These are phyloP conservation scores for Clarias magur DNA, from an alignment of 2,113 vertebrate species.

Conservation along the genomic window DNA sequence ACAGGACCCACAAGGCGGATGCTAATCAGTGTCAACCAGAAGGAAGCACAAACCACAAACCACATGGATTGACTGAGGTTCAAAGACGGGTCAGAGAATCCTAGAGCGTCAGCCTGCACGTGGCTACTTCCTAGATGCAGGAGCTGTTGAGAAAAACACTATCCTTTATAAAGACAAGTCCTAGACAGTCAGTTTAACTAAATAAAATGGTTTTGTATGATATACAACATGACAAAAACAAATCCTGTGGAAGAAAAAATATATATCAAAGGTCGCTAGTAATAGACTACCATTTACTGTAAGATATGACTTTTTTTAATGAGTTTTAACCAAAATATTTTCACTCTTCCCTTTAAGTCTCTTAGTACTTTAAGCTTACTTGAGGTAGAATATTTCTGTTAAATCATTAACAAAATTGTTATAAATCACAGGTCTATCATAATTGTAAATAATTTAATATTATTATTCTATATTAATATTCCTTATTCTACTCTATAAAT, in stretches of 20 bases:
- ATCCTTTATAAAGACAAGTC: background rate
- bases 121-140: constrained; percentile 14
- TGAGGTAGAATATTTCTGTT: background rate
- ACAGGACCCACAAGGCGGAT: constrained; percentile 37
- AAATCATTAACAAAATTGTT: background rate
- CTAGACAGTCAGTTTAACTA: background rate
- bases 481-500: background rate
- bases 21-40: constrained; percentile 45
- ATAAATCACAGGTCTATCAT: background rate
- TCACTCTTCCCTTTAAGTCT: background rate
- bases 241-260: background rate
- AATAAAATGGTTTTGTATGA: background rate
- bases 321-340: background rate
- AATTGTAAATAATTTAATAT: background rate
- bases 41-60: constrained; percentile 33
- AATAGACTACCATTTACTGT: background rate
- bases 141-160: constrained; percentile 5
- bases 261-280: background rate
- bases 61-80: constrained; percentile 15
- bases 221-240: background rate
- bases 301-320: background rate
- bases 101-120: background rate
- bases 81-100: constrained; percentile 37
- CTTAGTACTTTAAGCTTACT: background rate
- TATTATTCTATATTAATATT: too few relatives aligned